Base-by-base conservation (phyloP, 1,140 invertebrate species). In the Bombus impatiens region DNA sequence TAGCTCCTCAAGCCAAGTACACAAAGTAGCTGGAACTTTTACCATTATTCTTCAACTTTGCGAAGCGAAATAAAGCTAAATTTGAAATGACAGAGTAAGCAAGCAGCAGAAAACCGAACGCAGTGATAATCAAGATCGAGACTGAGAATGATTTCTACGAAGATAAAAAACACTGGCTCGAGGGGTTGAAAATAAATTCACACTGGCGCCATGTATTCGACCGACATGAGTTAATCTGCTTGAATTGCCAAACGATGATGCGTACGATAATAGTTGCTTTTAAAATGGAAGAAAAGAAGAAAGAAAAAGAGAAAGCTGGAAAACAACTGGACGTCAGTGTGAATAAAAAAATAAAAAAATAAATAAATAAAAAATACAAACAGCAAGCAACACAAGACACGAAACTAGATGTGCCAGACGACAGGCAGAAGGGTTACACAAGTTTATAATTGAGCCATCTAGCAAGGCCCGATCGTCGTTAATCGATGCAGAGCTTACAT, bases 361-460 rank as follows among this genome's bases (percentile, higher is more conserved):
- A 53, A 77, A 84, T 78, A 86, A 79, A 75, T 76, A 35, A 53
- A 74, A 82, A 80, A 83, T 42, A 76, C 74, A 80, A 76, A 93
- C 90, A 92, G 92, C 94, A 93, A 95, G 92, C 93, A 94, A 94
- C 92, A 94, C 93, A 93, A 94, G 94, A 94, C 94, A 95, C 94
- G 94, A 95, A 93, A 94, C 92, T 94, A 93, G 90, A 93, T 94
- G 94, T 94, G 93, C 93, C 94, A 94, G 93, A 93, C 92, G 94
- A 95, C 94, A 94, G 89, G 87, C 92, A 92, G 88, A 92, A 90
- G 91, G 91, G 88, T 94, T 84, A 91, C 90, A 93, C 86, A 44
- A 74, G 65, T 75, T 53, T 68, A 79, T 40, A 18, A 68, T 80
- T 72, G 62, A 76, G 42, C 72, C 62, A 87, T 78, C 40, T 81